Percentiles rank a stretch among this genome's conserved stretches.
phyloP scores from a whole-genome alignment of 2,888 invertebrate genomes.

The Branchipolynoe longqiensis region DNA sequence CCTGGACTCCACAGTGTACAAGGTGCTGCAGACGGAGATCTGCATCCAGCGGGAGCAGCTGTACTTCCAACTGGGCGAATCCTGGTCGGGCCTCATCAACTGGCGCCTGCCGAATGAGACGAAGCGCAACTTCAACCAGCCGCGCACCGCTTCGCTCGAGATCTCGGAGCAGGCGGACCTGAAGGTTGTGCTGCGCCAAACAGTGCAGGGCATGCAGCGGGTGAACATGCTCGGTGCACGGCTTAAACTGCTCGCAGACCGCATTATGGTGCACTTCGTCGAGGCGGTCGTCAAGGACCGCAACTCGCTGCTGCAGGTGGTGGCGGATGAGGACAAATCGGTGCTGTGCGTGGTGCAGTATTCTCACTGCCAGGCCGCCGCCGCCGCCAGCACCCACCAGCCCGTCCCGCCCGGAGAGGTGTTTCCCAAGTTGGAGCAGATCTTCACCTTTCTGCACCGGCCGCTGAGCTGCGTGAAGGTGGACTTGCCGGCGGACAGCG shows the following conservation, averaged over 20 bases:
- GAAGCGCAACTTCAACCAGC: conserved; percentile 50
- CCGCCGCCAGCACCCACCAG: neutral
- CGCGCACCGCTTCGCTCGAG: conserved; percentile 57
- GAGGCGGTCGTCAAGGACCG: conserved; percentile 62
- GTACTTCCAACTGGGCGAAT: conserved; percentile 65
- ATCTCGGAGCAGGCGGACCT: conserved; percentile 53
- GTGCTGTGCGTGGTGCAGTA: conserved; percentile 60
- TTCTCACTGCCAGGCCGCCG: conserved; percentile 4
- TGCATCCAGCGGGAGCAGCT: conserved; percentile 68
- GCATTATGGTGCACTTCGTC: conserved; percentile 64
- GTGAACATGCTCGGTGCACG: conserved; percentile 65
- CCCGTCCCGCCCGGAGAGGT: conserved; percentile 63
- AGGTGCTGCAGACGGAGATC: conserved; percentile 67
- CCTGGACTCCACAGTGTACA: conserved; percentile 62
- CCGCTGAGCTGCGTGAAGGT: conserved; percentile 58
- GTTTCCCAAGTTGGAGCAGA: conserved; percentile 66
- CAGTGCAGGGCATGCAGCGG: conserved; percentile 63
- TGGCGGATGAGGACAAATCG: conserved; percentile 61
- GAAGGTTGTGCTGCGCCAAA: conserved; percentile 46
- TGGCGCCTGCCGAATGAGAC: conserved; percentile 66
- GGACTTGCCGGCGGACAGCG: neutral
- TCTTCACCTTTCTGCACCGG: conserved; percentile 65
- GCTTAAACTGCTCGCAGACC: conserved; percentile 64
- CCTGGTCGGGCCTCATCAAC: conserved; percentile 65
- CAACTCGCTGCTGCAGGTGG: conserved; percentile 63